Evolutionary conservation across 2,113 vertebrate genomes (phyloP), one percentile per base, ranked within the genome.

Genomic region (Chaetura pelagica): DNA sequence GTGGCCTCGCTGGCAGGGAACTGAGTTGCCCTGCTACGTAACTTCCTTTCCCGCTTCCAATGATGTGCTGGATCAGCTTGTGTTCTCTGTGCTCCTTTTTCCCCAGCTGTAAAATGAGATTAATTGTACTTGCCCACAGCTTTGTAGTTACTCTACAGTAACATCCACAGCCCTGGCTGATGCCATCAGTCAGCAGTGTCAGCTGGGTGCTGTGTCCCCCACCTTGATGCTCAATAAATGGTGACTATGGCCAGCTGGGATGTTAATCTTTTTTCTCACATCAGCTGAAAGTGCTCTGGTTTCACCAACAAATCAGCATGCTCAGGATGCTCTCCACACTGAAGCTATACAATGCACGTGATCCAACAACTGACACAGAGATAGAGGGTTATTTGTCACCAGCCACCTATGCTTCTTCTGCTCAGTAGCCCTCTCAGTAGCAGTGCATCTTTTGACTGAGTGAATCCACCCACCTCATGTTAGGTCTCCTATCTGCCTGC

Each of bases 21-120:
- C 71, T 29, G 54, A 82, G 48, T 49, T n/a, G 61, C 2, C 1
- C 77, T 48, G 57, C 52, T 74, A 13, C 34, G 6, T 1, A 55
- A 30, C 27, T 27, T 84, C 32, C 24, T 44, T 49, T 57, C n/a
- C 54, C 0, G 0, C 15, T 15, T 75, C 40, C 3, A 0, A 16
- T 44, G 48, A 46, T 23, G n/a, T 26, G n/a, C 59, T 69, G 44
- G 54, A 49, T 44, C 52, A 15, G 22, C 71, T 23, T 67, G 35
- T 78, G 40, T 48, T 61, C 18, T 30, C 48, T 46, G 20, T 71
- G 44, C 38, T 89, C 9, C 68, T 78, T 23, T 34, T 81, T 55
- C 14, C 34, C 29, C 81, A 61, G 57, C 26, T 71, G 38, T 78
- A n/a, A 82, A 63, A 84, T 19, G 23, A 55, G 61, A 29, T 4